Conservation (phyloP, 2,888 invertebrate genomes). For the Glaucopsyche alexis region DNA sequence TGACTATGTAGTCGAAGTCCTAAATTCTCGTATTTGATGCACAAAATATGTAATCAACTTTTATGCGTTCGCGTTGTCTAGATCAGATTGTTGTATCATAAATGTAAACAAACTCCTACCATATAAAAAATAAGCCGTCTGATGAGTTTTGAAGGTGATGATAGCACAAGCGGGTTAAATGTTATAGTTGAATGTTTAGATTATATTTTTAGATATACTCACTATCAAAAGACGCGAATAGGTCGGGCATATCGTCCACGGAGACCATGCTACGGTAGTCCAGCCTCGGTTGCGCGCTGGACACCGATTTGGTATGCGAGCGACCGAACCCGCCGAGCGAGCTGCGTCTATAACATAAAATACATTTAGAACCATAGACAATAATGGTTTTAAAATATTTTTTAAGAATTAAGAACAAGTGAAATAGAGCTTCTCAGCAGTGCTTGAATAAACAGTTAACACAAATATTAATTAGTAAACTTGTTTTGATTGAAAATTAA, state of each 20-base stretch:
- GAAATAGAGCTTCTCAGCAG: not conserved
- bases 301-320: constrained; percentile 83
- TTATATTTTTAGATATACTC: constrained; percentile 65
- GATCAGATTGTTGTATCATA: too few species aligned
- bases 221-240: constrained; percentile 97
- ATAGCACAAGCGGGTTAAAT: too few species aligned
- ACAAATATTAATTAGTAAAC: not conserved
- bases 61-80: too few species aligned
- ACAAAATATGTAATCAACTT: too few species aligned
- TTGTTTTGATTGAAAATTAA: not conserved
- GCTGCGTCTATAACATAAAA: constrained; percentile 83
- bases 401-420: not conserved
- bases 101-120: too few species aligned
- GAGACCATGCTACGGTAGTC: constrained; percentile 96
- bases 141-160: too few species aligned
- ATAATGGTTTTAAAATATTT: not conserved
- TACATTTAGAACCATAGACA: constrained; percentile 20
- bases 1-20: too few species aligned
- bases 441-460: not conserved
- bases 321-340: constrained; percentile 93
- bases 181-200: too few species aligned
- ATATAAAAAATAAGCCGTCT: too few species aligned
- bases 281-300: constrained; percentile 85
- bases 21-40: too few species aligned
- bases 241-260: constrained; percentile 96